A percentile compares a stretch with the other conserved stretches of the same genome.
phyloP scores from a whole-genome alignment of 2,888 invertebrate species.

The Drosophila formosana region DNA sequence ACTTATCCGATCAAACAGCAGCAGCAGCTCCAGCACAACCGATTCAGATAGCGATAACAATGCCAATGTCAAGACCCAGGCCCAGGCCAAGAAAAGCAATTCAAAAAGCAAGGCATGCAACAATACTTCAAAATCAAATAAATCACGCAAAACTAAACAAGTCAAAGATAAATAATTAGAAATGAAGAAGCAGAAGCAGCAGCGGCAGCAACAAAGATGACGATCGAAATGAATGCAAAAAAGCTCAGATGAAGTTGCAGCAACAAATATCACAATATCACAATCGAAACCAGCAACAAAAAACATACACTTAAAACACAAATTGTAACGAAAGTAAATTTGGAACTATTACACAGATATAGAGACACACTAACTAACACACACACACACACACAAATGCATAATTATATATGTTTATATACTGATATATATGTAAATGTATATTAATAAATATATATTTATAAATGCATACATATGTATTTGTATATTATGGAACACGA shows the following conservation, averaged over 20 bases:
- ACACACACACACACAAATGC: conserved; percentile 8
- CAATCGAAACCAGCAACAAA: not conserved
- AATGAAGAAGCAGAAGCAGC: not conserved
- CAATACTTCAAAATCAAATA: not conserved
- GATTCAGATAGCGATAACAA: not conserved
- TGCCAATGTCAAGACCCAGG: not conserved
- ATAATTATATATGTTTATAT: conserved; percentile 26
- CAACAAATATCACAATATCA: not conserved
- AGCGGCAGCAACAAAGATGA: not conserved
- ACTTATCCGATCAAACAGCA: not conserved
- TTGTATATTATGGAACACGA: conserved; percentile 25
- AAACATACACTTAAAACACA: not conserved
- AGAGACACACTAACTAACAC: not conserved
- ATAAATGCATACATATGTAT: conserved; percentile 19
- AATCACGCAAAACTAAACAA: not conserved
- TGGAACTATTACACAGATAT: not conserved
- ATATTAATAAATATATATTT: conserved; percentile 31
- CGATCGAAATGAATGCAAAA: no score
- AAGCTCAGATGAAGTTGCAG: no score
- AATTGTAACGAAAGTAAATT: conserved; percentile 3
- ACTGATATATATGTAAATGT: conserved; percentile 27
- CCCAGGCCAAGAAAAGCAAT: not conserved
- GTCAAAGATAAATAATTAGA: not conserved
- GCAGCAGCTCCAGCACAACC: not conserved
- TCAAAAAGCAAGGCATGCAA: not conserved